Evolutionary conservation across 2,113 vertebrate genomes (phyloP), one percentile per base, ranked within the genome.

Genomic region (Catharus fuscescens): DNA sequence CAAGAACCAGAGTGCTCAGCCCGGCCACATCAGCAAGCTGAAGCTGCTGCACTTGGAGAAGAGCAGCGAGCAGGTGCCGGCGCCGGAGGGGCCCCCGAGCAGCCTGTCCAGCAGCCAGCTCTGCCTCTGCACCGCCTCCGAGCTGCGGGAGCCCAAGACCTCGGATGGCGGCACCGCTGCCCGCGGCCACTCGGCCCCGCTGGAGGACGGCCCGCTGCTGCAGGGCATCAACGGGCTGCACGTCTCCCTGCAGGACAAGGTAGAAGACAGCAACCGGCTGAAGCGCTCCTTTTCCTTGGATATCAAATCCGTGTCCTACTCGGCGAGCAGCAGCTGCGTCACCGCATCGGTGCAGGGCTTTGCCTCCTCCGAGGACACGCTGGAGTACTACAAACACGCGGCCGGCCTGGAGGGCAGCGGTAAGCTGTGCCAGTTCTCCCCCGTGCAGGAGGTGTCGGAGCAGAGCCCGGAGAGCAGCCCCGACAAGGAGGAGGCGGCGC

Each of bases 271-370:
- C 91, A 98, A 92, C 71, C 97, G 98, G 25, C 98, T 99, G 70
- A 99, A 99, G 77, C 99, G 99, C 20, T 99, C 99, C 69, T 99
- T 99, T 72, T 99, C 99, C 10, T 90, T 99, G 96, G 99, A 99
- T 71, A 99, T 99, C 94, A 99, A 99, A 81, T 98, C 98, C 0
- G 96, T 98, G 5, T 98, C 99, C 0, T 99, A 97, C 57, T 97
- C 98, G 0, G 32, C 92, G 7, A 72, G 95, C 10, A 90, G 78
- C 65, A 74, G 3, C 88, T 96, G 96, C 1, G 20, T 96, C 77
- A 64, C 95, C 1, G 86, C 97, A 0, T 80, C 97, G 1, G 97
- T 98, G 52, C 97, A 98, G 2, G 97, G 96, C 4, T 98, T 98
- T 5, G 78, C 95, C 10, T 88, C 98, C 1, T 25, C 97, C 0